Base-by-base conservation (phyloP, 2,113 vertebrate species). In the Poecilia latipinna region DNA sequence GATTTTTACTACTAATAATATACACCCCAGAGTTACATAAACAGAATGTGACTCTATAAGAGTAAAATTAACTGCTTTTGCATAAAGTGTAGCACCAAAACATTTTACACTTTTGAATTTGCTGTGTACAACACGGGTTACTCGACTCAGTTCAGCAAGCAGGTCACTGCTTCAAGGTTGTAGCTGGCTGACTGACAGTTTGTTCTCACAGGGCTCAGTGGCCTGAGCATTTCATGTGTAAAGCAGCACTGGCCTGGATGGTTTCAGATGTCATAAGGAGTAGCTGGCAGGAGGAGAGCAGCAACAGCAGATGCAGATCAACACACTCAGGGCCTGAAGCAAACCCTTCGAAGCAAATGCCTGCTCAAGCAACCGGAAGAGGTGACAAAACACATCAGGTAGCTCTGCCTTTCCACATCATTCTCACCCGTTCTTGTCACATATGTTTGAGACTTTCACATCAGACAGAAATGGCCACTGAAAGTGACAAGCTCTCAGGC, bases 311-410 rank as follows among this genome's bases (percentile, higher is more conserved):
- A 97, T 97, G 93, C 83, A 84, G 84, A 91, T 89, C 92, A 95
- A 96, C 94, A 90, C 92, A 85, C 78, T 86, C 80, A 32, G 81
- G 92, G 95, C 96, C 90, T 77, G 86, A 77, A 95, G 96, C 94
- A 68, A 93, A 83, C 61, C 77, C 90, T 82, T 76, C 84, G 61
- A 77, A 42, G 39, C 87, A 75, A 88, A 90, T 77, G 89, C 89
- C 79, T 94, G 95, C 89, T 89, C 94, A 89, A 90, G 94, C 93
- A 94, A 93, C 92, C 87, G 89, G 92, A 97, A 97, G 93, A 95
- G 90, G 94, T 93, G 93, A 93, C 92, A 93, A 39, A 91, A 94
- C 93, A 90, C 91, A 95, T 94, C 95, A 96, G 93, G 94, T 96
- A 94, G 93, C 89, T 77, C 87, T 89, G 91, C 90, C 90, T 94